Evolutionary conservation across 2,888 invertebrate species (phyloP).

Genomic region (Cheilosia grossa): DNA sequence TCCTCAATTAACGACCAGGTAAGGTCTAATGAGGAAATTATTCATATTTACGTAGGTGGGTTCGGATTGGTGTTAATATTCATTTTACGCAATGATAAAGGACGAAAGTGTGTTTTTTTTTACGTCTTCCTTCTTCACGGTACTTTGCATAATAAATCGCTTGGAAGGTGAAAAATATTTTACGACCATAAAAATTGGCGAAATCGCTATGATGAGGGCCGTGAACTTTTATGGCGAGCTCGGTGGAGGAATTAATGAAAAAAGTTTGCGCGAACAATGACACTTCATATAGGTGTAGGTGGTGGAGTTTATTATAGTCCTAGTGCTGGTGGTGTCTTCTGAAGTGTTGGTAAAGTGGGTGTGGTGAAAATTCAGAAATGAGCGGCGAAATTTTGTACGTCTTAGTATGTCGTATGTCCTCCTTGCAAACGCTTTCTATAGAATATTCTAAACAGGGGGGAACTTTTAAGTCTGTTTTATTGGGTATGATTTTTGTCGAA

Average conservation of each 20-base stretch:
- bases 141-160: constrained; percentile 31
- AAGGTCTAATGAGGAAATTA: constrained; percentile 59
- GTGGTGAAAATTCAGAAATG: too few species aligned
- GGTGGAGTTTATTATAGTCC: too few species aligned
- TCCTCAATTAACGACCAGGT: constrained; percentile 43
- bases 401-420: too few species aligned
- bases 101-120: background rate
- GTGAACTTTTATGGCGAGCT: constrained; percentile 10
- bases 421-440: too few species aligned
- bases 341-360: background rate
- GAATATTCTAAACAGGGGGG: too few species aligned
- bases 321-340: background rate
- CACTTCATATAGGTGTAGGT: background rate
- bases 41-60: constrained; percentile 37
- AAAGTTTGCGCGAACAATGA: constrained; percentile 2
- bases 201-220: constrained; percentile 4
- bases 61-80: constrained; percentile 15
- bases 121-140: background rate
- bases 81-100: constrained; percentile 24
- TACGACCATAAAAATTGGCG: constrained; percentile 1
- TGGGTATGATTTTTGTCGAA: too few species aligned
- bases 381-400: too few species aligned
- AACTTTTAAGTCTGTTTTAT: too few species aligned
- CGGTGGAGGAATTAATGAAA: constrained; percentile 4
- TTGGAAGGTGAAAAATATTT: constrained; percentile 17